A percentile compares a stretch with the other conserved stretches of the same genome.
Evolutionary conservation across 2,797 vertebrate genomes (phyloP).

Genomic region (Synaphobranchus kaupii): DNA sequence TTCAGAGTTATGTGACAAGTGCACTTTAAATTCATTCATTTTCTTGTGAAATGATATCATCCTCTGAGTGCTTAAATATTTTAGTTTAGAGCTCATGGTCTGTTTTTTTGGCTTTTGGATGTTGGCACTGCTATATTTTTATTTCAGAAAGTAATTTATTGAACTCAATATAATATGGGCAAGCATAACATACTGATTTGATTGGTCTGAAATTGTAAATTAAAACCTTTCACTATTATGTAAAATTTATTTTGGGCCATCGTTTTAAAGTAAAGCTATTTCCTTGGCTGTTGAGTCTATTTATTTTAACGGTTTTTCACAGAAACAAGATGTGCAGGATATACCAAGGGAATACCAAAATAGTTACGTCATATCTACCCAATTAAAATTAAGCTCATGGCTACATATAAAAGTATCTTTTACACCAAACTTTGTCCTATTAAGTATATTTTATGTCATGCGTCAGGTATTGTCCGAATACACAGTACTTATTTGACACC

Average conservation of each 20-base stretch:
- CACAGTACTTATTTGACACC: too few relatives aligned
- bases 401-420: too few relatives aligned
- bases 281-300: neutral
- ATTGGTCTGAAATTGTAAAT: constrained; percentile 7
- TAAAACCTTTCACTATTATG: neutral
- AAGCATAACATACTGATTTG: constrained; percentile 9
- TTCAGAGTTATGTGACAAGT: neutral
- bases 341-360: neutral
- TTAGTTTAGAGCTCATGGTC: neutral
- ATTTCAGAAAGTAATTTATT: neutral
- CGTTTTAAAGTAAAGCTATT: neutral
- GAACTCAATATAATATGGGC: neutral
- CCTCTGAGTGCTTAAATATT: neutral
- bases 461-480: too few relatives aligned
- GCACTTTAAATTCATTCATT: neutral
- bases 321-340: neutral
- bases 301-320: neutral
- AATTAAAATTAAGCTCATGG: neutral
- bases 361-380: neutral
- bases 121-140: neutral
- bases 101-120: neutral
- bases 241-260: too few relatives aligned
- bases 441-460: too few relatives aligned
- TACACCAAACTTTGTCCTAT: too few relatives aligned
- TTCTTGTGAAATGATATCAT: neutral